Percentiles rank a stretch among this genome's conserved stretches.
Evolutionary conservation across 2,797 vertebrate genomes (phyloP).

Genomic region (Benthosema pterotum): DNA sequence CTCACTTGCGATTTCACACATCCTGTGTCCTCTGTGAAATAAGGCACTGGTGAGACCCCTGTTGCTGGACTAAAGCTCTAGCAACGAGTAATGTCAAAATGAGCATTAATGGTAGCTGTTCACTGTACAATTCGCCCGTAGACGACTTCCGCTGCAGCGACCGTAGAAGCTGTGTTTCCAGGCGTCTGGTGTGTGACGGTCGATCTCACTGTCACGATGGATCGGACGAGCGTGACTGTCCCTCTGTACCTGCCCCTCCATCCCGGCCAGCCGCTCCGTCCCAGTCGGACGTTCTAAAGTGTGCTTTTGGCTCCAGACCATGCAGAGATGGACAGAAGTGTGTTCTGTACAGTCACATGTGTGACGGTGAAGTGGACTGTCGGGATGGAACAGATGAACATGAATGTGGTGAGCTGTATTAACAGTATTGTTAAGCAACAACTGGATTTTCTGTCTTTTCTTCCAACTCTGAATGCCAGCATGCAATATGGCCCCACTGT

Average conservation of each 20-base stretch:
- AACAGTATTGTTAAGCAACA: no score
- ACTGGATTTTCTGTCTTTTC: no score
- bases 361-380: constrained; percentile 85
- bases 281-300: constrained; percentile 22
- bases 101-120: no score
- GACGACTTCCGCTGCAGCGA: constrained; percentile 73
- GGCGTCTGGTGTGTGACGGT: constrained; percentile 71
- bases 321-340: constrained; percentile 73
- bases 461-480: no score
- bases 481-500: no score
- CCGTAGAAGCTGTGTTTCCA: constrained; percentile 64
- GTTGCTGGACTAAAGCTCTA: no score
- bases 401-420: constrained; percentile 49
- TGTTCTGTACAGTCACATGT: constrained; percentile 73
- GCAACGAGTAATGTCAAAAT: no score
- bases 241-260: background rate
- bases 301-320: constrained; percentile 59
- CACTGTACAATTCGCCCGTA: constrained; percentile 12
- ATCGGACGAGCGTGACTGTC: constrained; percentile 72
- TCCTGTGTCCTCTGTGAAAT: no score
- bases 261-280: background rate
- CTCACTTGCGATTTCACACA: no score
- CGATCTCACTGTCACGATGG: constrained; percentile 70
- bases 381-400: constrained; percentile 87
- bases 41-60: no score